phyloP scores from a whole-genome alignment of 2,888 invertebrate genomes.

The Polydesmus complanatus region DNA sequence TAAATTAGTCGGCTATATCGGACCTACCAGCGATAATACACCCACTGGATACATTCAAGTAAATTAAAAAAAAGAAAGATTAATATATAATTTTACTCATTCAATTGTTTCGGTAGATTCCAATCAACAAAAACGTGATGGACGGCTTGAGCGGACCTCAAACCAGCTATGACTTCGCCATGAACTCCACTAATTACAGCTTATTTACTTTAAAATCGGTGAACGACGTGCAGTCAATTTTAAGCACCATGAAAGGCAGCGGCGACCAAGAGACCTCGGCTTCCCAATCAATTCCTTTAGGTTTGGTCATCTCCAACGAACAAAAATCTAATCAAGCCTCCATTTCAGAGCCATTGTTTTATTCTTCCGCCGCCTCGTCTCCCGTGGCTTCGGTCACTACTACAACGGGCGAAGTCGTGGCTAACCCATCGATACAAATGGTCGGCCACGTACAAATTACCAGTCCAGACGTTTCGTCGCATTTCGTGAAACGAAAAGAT shows the following conservation, averaged over 20 bases:
- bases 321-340: slow-evolving; percentile 2
- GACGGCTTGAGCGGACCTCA: slow-evolving; percentile 9
- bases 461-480: slow-evolving; percentile 12
- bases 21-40: slow-evolving; percentile 11
- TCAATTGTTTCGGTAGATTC: too few relatives aligned
- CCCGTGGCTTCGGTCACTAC: background rate
- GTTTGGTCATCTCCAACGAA: slow-evolving; percentile 6
- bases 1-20: slow-evolving; percentile 15
- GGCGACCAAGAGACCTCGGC: background rate
- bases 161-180: slow-evolving; percentile 6
- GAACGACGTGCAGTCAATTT: slow-evolving; percentile 7
- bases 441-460: slow-evolving; percentile 15
- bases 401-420: background rate
- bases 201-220: slow-evolving; percentile 14
- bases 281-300: slow-evolving; percentile 5
- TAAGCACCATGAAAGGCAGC: background rate
- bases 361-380: background rate
- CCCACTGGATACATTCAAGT: slow-evolving; percentile 14
- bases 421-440: slow-evolving; percentile 11
- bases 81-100: background rate
- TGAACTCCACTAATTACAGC: slow-evolving; percentile 12
- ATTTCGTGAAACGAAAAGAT: slow-evolving; percentile 9
- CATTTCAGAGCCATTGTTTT: background rate
- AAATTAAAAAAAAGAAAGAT: background rate
- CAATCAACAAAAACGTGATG: slow-evolving; percentile 12